Percentiles rank a stretch among this genome's conserved stretches.
These are phyloP conservation scores for Telmatochromis bifrenatus DNA, from an alignment of 2,113 vertebrate genomes.

Conservation along the genomic window DNA sequence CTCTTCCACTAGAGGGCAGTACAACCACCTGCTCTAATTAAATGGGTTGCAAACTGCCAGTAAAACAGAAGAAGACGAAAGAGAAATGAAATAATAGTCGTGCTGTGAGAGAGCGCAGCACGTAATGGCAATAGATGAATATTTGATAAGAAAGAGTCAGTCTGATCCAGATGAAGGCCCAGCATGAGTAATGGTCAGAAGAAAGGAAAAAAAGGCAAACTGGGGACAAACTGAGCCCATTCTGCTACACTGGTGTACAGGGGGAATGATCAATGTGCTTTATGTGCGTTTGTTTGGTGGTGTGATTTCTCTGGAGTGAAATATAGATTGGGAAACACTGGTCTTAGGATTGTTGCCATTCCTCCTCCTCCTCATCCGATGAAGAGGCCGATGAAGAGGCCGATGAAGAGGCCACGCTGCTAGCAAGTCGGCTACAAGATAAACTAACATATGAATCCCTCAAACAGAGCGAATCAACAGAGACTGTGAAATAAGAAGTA, in stretches of 20 bases:
- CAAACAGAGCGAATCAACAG: not conserved
- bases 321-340: not conserved
- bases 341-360: not conserved
- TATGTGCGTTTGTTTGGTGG: rapidly evolving
- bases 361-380: not conserved
- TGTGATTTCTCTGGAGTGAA: not conserved
- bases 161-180: rapidly evolving
- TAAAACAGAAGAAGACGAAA: not conserved
- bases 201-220: not conserved
- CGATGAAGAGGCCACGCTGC: not conserved
- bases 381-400: not conserved
- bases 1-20: not conserved
- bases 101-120: not conserved
- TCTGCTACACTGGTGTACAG: not conserved
- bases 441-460: not conserved
- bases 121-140: not conserved
- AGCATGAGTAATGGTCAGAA: not conserved
- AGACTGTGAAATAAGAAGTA: rapidly evolving
- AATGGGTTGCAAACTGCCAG: not conserved
- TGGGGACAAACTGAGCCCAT: not conserved
- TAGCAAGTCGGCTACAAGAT: not conserved
- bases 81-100: rapidly evolving
- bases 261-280: rapidly evolving
- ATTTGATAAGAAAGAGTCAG: not conserved
- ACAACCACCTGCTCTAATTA: not conserved